Conservation (phyloP, 2,797 vertebrate species). For the Knipowitschia caucasica region DNA sequence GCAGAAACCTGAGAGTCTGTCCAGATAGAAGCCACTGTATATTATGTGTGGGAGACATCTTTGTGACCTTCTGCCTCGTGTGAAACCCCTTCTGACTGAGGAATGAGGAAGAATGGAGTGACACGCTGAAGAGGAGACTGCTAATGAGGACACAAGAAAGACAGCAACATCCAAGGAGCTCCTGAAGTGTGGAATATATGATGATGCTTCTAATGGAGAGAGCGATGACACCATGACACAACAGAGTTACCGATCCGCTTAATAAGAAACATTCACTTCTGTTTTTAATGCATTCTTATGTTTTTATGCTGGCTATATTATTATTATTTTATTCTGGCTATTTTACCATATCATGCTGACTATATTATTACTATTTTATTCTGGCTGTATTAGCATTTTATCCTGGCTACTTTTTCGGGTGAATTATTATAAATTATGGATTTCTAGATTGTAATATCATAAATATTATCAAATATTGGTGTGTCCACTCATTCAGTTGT, state of each 20-base stretch:
- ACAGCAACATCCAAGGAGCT: conserved; percentile 23
- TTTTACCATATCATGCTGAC: too few relatives aligned
- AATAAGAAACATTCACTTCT: not conserved
- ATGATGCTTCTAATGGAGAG: conserved; percentile 50
- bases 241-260: not conserved
- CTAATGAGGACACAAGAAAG: conserved; percentile 61
- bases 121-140: conserved; percentile 63
- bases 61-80: conserved; percentile 68
- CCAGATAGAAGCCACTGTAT: conserved; percentile 24
- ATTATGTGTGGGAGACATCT: conserved; percentile 66
- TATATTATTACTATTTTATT: too few relatives aligned
- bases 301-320: too few relatives aligned
- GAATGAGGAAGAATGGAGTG: conserved; percentile 68
- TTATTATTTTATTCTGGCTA: too few relatives aligned
- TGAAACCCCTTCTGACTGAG: conserved; percentile 68
- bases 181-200: conserved; percentile 55
- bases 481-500: too few relatives aligned
- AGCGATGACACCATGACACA: conserved; percentile 12
- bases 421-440: too few relatives aligned
- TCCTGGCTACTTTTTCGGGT: too few relatives aligned
- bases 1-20: conserved; percentile 17
- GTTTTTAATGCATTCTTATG: too few relatives aligned
- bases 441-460: too few relatives aligned
- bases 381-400: too few relatives aligned
- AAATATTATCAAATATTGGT: too few relatives aligned